phyloP scores from a whole-genome alignment of 2,797 vertebrate species.

The Dryobates pubescens region DNA sequence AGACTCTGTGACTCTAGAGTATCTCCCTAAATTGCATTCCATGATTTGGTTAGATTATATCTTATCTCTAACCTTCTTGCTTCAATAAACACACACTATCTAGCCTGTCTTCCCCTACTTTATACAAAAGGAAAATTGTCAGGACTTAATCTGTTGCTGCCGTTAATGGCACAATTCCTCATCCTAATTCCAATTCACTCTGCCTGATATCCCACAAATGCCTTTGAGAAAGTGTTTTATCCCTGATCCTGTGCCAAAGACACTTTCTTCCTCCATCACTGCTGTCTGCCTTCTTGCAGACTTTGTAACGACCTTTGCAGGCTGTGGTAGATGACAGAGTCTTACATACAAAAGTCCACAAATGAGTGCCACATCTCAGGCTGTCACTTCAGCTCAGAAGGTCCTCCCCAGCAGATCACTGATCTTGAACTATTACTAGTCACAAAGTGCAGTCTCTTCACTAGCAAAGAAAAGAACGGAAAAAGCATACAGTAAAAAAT shows the following conservation, averaged over 20 bases:
- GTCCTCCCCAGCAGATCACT: conserved; percentile 16
- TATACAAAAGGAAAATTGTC: conserved; percentile 17
- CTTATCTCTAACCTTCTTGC: conserved; percentile 59
- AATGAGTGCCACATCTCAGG: background rate
- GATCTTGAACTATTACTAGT: conserved; percentile 8
- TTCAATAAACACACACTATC: conserved; percentile 39
- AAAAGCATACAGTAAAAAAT: background rate
- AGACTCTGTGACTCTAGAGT: background rate
- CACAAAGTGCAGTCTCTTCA: background rate
- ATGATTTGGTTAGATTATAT: conserved; percentile 55
- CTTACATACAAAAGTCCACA: background rate
- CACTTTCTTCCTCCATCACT: conserved; percentile 50
- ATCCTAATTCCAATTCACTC: conserved; percentile 41
- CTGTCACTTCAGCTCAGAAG: conserved; percentile 5
- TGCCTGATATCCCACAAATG: conserved; percentile 41
- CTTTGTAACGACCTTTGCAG: conserved; percentile 51
- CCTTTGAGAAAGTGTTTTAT: conserved; percentile 48
- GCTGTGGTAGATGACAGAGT: background rate
- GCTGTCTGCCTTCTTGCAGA: conserved; percentile 40
- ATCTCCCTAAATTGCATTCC: conserved; percentile 36
- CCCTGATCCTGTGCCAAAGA: conserved; percentile 45
- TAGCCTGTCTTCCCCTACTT: conserved; percentile 41
- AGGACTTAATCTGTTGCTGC: conserved; percentile 30
- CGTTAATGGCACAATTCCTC: conserved; percentile 23
- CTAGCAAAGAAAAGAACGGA: background rate